Evolutionary conservation across 53 echinoderm and acorn worm species (phyloP).

Genomic region (Patiria pectinifera): DNA sequence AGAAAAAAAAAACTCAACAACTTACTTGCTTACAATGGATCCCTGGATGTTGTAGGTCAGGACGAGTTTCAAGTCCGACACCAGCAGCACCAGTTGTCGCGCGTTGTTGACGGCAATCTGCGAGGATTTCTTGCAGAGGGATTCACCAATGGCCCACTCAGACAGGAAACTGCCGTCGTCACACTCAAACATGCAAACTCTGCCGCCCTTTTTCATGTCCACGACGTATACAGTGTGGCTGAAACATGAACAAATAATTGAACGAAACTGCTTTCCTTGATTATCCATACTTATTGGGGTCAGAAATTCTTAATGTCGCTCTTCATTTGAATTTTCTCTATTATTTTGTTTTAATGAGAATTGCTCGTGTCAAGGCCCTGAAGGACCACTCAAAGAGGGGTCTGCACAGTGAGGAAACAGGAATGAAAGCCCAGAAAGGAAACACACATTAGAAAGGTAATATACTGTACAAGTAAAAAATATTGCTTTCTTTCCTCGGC

Average conservation of each 20-base stretch:
- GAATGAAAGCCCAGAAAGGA: no score
- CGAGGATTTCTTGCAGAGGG: neutral
- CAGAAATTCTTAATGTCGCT: no score
- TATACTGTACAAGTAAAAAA: no score
- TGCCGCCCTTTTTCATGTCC: neutral
- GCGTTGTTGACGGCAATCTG: neutral
- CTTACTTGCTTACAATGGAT: neutral
- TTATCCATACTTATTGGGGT: no score
- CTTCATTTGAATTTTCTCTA: no score
- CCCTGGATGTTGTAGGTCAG: neutral
- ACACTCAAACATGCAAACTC: neutral
- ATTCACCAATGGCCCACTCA: neutral
- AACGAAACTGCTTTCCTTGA: no score
- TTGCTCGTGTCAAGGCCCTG: no score
- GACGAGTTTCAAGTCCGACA: neutral
- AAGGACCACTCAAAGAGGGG: no score
- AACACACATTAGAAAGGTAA: no score
- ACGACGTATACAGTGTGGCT: neutral
- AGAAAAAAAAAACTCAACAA: neutral
- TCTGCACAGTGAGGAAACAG: no score
- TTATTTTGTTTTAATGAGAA: no score
- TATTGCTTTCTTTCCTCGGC: no score
- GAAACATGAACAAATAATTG: neutral
- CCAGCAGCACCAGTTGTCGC: neutral
- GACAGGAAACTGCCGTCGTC: neutral